Percentiles rank a stretch among this genome's conserved stretches.
These are phyloP conservation scores for Darevskia mixta DNA, from an alignment of 2,797 vertebrate genomes.

Conservation along the genomic window DNA sequence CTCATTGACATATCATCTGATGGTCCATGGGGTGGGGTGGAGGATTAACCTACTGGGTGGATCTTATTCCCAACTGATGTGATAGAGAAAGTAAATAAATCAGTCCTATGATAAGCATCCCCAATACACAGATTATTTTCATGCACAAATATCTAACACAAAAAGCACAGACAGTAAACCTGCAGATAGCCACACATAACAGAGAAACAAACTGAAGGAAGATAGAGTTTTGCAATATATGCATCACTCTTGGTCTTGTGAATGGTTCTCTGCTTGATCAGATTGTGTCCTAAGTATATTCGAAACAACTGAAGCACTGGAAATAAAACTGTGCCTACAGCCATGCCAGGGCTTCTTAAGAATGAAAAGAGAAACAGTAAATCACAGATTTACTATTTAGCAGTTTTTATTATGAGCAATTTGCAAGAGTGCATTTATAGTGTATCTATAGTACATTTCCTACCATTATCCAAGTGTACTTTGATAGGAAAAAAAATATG, in stretches of 20 bases:
- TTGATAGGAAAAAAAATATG: not conserved
- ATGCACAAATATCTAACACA: not conserved
- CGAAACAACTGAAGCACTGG: not conserved
- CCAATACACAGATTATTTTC: fast-evolving
- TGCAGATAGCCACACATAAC: not conserved
- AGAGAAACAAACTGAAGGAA: not conserved
- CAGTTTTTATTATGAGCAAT: not conserved
- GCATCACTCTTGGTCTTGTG: not conserved
- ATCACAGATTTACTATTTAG: not conserved
- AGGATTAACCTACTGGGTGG: no score
- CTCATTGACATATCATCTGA: no score
- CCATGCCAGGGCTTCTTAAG: not conserved
- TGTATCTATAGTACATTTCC: not conserved
- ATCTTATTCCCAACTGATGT: no score
- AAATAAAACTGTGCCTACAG: not conserved
- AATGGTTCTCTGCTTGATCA: not conserved
- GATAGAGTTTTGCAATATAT: not conserved
- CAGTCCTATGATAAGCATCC: not conserved
- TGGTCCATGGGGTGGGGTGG: not conserved
- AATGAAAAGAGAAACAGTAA: not conserved
- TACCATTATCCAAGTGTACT: not conserved
- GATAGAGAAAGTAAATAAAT: constrained; percentile 4
- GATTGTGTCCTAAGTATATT: not conserved
- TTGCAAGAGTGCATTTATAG: not conserved
- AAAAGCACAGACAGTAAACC: not conserved